Conservation (phyloP, 2,113 vertebrate genomes). For the Plectropomus leopardus region DNA sequence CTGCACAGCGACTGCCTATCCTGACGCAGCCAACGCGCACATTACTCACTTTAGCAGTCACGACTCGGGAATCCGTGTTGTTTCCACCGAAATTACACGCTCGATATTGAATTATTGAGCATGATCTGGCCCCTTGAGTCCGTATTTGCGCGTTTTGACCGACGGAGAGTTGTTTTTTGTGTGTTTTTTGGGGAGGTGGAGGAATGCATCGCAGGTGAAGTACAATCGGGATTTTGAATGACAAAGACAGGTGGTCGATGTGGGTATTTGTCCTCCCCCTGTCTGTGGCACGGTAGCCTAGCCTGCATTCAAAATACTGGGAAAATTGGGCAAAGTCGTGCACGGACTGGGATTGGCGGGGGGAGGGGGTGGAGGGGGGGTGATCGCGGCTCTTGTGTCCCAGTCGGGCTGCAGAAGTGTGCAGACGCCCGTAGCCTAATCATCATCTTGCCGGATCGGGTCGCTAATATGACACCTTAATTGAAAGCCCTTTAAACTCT, state of each 20-base stretch:
- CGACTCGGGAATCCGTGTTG: constrained; percentile 97
- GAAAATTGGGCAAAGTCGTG: constrained; percentile 33
- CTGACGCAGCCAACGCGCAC: constrained; percentile 96
- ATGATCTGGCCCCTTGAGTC: constrained; percentile 85
- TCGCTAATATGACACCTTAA: constrained; percentile 35
- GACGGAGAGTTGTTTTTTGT: constrained; percentile 32
- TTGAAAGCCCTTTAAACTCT: constrained; percentile 36
- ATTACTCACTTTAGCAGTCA: constrained; percentile 99
- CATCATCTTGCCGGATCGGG: constrained; percentile 13
- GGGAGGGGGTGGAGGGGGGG: background rate
- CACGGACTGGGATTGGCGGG: background rate
- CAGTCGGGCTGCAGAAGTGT: constrained; percentile 32
- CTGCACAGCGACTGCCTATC: constrained; percentile 97
- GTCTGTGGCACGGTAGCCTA: constrained; percentile 15
- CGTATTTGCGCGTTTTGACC: constrained; percentile 76
- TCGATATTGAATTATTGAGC: constrained; percentile 93
- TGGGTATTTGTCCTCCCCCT: background rate
- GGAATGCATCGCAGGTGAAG: constrained; percentile 54
- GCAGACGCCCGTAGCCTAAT: constrained; percentile 32
- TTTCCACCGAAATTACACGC: constrained; percentile 91
- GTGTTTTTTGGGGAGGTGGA: constrained; percentile 40
- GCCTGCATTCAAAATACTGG: constrained; percentile 21
- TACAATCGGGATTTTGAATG: constrained; percentile 48
- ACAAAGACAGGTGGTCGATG: constrained; percentile 52
- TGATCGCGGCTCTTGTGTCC: constrained; percentile 16